phyloP scores from a whole-genome alignment of 2,888 invertebrate species.

The Stomorhina lunata region DNA sequence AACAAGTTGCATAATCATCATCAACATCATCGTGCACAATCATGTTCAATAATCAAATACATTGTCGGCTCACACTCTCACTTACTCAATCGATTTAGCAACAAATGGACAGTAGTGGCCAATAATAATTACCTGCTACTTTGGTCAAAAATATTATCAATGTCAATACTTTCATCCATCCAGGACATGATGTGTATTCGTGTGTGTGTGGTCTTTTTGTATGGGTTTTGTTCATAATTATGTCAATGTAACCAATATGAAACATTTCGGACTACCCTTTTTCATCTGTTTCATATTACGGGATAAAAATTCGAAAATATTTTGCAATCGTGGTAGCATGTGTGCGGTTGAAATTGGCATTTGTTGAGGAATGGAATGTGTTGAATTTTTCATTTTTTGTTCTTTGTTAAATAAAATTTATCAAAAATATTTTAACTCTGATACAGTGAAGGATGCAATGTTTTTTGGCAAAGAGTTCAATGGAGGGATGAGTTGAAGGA shows the following conservation, averaged over 20 bases:
- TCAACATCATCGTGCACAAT: too few relatives aligned
- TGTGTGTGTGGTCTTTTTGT: background rate
- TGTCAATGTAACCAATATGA: conserved; percentile 39
- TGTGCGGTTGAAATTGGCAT: conserved; percentile 47
- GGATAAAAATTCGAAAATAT: background rate
- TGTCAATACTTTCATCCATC: conserved; percentile 15
- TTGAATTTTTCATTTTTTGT: background rate
- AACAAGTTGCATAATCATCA: too few relatives aligned
- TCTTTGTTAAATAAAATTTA: conserved; percentile 18
- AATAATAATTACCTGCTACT: conserved; percentile 45
- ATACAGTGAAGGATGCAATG: too few relatives aligned
- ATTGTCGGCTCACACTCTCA: background rate
- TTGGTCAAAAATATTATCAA: conserved; percentile 16
- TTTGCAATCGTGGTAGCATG: background rate
- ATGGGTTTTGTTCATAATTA: conserved; percentile 43
- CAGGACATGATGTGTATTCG: background rate
- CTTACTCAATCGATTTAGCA: conserved; percentile 7
- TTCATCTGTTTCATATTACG: background rate
- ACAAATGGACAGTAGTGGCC: conserved; percentile 40
- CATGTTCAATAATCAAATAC: background rate
- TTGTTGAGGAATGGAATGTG: conserved; percentile 31
- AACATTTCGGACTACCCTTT: background rate
- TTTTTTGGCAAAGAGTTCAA: conserved; percentile 15
- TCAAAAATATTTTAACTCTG: conserved; percentile 22
- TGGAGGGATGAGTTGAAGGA: background rate